phyloP scores from a whole-genome alignment of 2,797 vertebrate genomes.

The Bradypodion pumilum region DNA sequence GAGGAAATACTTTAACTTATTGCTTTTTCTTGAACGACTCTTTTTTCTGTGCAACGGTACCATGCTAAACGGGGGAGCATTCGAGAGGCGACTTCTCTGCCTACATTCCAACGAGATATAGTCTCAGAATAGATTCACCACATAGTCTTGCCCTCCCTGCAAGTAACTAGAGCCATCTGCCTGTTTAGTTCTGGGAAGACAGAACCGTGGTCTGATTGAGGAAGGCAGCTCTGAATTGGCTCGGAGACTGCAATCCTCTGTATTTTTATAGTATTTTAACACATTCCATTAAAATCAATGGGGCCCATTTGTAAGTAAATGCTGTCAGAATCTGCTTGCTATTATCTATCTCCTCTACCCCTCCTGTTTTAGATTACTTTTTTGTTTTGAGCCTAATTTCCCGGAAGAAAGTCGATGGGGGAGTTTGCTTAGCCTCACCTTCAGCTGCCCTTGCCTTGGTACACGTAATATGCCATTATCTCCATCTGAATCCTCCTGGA shows the following conservation, averaged over 20 bases:
- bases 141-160: not conserved
- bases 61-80: not conserved
- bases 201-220: not conserved
- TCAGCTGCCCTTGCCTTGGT: not conserved
- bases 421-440: not conserved
- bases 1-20: not conserved
- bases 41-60: not conserved
- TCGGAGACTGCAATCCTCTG: not conserved
- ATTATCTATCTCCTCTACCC: not conserved
- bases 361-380: not conserved
- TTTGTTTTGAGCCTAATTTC: not conserved
- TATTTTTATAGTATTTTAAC: slow-evolving; percentile 4
- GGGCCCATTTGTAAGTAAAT: slow-evolving; percentile 27
- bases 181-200: not conserved
- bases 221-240: not conserved
- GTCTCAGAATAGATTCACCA: not conserved
- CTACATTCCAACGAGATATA: not conserved
- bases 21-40: not conserved
- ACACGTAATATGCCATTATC: not conserved
- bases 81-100: not conserved
- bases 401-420: not conserved
- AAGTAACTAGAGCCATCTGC: not conserved
- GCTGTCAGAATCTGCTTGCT: not conserved
- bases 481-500: not conserved
- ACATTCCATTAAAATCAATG: slow-evolving; percentile 24